Evolutionary conservation across 1,140 invertebrate species (phyloP).

Genomic region (Achatina immaculata): DNA sequence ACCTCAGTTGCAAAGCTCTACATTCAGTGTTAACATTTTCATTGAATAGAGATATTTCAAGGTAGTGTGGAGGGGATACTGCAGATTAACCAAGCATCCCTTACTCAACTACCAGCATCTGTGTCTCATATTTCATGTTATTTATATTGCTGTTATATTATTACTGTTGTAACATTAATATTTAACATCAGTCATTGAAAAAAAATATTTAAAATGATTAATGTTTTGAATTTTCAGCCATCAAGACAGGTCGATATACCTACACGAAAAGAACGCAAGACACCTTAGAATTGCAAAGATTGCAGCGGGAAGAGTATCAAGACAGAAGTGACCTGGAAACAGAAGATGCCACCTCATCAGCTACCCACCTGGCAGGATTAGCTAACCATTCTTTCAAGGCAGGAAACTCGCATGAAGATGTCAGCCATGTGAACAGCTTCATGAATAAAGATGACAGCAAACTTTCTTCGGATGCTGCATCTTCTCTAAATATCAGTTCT

Average conservation of each 20-base stretch:
- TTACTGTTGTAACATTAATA: too few species aligned
- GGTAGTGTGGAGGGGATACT: too few species aligned
- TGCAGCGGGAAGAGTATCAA: neutral
- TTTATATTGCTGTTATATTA: too few species aligned
- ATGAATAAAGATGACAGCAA: neutral
- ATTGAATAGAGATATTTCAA: too few species aligned
- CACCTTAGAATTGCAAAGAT: conserved; percentile 42
- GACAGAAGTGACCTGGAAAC: neutral
- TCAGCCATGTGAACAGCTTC: neutral
- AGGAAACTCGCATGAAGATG: neutral
- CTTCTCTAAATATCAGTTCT: neutral
- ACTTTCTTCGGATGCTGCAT: neutral
- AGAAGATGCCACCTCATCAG: neutral
- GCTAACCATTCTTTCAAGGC: neutral
- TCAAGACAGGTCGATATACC: conserved; percentile 52
- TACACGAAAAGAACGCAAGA: conserved; percentile 46
- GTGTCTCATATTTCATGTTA: too few species aligned
- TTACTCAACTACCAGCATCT: too few species aligned
- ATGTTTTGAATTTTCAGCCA: conserved; percentile 50
- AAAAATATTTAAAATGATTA: too few species aligned
- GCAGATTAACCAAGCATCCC: too few species aligned
- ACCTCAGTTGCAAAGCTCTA: too few species aligned
- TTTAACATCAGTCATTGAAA: too few species aligned
- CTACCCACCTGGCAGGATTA: neutral
- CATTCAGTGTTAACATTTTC: too few species aligned